phyloP scores from a whole-genome alignment of 2,113 vertebrate genomes.

The Muscicapa adusta region DNA sequence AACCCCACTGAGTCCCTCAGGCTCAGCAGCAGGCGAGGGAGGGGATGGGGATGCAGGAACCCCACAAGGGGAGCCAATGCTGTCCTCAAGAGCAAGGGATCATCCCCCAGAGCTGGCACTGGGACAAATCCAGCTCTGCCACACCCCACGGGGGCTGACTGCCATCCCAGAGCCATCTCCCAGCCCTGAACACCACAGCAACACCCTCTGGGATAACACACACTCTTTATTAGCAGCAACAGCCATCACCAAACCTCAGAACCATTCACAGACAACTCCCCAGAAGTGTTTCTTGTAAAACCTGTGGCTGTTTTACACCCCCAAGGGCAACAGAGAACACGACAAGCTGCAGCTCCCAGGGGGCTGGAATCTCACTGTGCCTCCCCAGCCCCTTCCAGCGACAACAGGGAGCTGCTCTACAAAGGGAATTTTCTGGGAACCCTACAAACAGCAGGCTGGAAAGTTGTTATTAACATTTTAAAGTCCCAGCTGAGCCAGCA shows the following conservation, averaged over 20 bases:
- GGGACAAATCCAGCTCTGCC: too few relatives aligned
- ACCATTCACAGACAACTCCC: not conserved
- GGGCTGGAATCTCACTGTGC: slow-evolving; percentile 74
- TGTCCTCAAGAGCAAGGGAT: not conserved
- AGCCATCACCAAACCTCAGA: not conserved
- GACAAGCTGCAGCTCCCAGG: not conserved
- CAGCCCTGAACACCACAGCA: not conserved
- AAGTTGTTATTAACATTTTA: too few relatives aligned
- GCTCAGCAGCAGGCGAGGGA: not conserved
- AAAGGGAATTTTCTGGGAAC: slow-evolving; percentile 87
- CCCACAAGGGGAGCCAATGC: accelerated
- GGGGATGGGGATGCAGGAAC: not conserved
- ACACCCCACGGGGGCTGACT: too few relatives aligned
- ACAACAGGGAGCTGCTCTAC: slow-evolving; percentile 86
- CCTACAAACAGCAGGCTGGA: too few relatives aligned
- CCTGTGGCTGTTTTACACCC: accelerated
- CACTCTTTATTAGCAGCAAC: not conserved
- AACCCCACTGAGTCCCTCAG: not conserved
- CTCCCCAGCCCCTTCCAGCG: slow-evolving; percentile 85
- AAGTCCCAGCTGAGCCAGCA: too few relatives aligned
- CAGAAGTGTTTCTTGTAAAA: not conserved
- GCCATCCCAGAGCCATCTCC: not conserved
- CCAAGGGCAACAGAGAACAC: not conserved
- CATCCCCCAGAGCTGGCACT: accelerated
- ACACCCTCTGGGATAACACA: accelerated